phyloP scores from a whole-genome alignment of 2,113 vertebrate genomes.

The Gymnocephalus cernua region DNA sequence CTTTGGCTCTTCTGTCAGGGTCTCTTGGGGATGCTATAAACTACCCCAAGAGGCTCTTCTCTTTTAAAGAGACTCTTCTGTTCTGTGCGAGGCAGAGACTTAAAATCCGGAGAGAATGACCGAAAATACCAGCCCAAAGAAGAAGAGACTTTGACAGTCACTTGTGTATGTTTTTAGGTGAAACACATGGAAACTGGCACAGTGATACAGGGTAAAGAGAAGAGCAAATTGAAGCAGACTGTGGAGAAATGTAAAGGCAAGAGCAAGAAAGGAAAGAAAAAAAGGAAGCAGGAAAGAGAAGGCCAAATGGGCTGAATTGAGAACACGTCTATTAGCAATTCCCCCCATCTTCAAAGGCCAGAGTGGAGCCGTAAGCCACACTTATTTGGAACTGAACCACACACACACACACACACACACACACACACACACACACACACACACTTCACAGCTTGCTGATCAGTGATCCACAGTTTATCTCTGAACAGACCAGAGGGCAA shows the following conservation, averaged over 20 bases:
- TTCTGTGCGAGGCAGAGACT: conserved; percentile 18
- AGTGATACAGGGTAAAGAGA: background rate
- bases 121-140: conserved; percentile 25
- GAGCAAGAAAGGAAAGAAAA: background rate
- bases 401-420: background rate
- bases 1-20: conserved; percentile 43
- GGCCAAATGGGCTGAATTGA: conserved; percentile 5
- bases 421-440: conserved; percentile 8
- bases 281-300: background rate
- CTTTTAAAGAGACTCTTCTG: conserved; percentile 56
- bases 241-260: background rate
- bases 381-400: conserved; percentile 39
- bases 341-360: conserved; percentile 73
- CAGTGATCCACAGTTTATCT: conserved; percentile 40
- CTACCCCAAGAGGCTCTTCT: conserved; percentile 59
- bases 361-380: conserved; percentile 61
- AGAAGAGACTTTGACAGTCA: conserved; percentile 7
- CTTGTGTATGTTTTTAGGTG: background rate
- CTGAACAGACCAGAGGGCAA: conserved; percentile 49
- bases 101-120: conserved; percentile 43
- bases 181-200: background rate
- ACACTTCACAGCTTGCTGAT: conserved; percentile 27
- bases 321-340: conserved; percentile 75
- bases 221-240: background rate
- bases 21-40: conserved; percentile 49